Percentiles rank a stretch among this genome's conserved stretches.
These are phyloP conservation scores for Anoura caudifer DNA, from an alignment of 2,113 vertebrate genomes.

Conservation along the genomic window DNA sequence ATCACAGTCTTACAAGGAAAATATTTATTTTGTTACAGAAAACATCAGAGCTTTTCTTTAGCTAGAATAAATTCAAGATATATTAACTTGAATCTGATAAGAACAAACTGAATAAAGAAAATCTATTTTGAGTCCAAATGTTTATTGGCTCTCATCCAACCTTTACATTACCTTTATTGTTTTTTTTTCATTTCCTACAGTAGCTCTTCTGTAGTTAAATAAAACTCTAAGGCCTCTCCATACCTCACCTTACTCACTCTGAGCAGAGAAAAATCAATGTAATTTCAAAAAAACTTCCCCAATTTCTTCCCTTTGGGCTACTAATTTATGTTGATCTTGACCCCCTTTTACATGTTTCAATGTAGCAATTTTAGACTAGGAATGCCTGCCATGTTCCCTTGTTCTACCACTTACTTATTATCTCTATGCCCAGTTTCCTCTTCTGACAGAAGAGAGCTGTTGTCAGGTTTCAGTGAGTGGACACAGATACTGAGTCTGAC, in stretches of 20 bases:
- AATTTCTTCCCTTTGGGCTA: neutral
- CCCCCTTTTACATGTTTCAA: neutral
- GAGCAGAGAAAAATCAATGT: neutral
- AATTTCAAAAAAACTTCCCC: neutral
- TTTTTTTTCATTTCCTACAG: neutral
- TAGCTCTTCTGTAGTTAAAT: neutral
- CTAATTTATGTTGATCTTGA: neutral
- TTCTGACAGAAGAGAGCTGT: neutral
- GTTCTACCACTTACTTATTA: neutral
- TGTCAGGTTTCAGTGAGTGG: neutral
- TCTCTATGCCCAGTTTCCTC: neutral
- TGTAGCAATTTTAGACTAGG: neutral
- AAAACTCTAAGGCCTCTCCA: neutral
- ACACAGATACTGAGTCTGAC: neutral
- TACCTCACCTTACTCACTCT: neutral
- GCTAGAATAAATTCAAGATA: neutral
- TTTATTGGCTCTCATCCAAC: neutral
- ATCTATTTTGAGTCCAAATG: neutral
- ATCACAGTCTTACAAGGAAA: neutral
- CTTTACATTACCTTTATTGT: neutral
- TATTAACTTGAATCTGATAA: conserved; percentile 1
- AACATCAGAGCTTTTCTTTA: neutral
- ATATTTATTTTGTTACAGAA: neutral
- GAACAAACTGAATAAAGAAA: neutral
- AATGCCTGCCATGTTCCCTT: neutral